Conservation (phyloP, 2,113 vertebrate species). For the Ameiurus melas region DNA sequence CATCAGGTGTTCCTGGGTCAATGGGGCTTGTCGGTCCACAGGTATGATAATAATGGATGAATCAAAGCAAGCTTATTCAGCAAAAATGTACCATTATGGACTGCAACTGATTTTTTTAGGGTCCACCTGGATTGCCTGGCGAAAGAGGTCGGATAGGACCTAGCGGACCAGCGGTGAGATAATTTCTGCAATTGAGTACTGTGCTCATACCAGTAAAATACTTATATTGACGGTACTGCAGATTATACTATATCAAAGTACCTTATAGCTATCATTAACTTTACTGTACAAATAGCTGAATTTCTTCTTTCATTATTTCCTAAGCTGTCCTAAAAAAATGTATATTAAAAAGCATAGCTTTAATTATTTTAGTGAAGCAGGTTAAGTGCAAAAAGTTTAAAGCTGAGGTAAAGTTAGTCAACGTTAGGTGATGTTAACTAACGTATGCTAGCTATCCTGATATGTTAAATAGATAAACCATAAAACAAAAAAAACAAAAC, state of each 20-base stretch:
- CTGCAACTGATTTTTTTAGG: constrained; percentile 69
- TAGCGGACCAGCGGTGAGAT: constrained; percentile 82
- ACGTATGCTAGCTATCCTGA: background rate
- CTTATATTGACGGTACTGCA: background rate
- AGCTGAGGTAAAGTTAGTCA: background rate
- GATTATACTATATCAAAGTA: background rate
- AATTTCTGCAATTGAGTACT: background rate
- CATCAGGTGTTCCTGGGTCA: constrained; percentile 80
- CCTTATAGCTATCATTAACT: background rate
- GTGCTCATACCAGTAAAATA: background rate
- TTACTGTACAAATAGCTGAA: background rate
- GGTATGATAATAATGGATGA: constrained; percentile 66
- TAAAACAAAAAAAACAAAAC: too few species aligned
- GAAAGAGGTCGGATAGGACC: constrained; percentile 89
- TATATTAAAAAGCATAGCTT: background rate
- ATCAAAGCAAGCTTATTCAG: background rate
- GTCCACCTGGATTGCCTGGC: constrained; percentile 87
- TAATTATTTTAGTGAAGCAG: background rate
- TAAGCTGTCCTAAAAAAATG: background rate
- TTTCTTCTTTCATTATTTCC: background rate
- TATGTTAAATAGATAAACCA: background rate
- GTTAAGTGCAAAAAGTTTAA: background rate
- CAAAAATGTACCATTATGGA: background rate
- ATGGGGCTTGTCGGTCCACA: constrained; percentile 84
- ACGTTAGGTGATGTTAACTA: background rate